Conservation (phyloP, 2,797 vertebrate species). For the Eulemur rubriventer region DNA sequence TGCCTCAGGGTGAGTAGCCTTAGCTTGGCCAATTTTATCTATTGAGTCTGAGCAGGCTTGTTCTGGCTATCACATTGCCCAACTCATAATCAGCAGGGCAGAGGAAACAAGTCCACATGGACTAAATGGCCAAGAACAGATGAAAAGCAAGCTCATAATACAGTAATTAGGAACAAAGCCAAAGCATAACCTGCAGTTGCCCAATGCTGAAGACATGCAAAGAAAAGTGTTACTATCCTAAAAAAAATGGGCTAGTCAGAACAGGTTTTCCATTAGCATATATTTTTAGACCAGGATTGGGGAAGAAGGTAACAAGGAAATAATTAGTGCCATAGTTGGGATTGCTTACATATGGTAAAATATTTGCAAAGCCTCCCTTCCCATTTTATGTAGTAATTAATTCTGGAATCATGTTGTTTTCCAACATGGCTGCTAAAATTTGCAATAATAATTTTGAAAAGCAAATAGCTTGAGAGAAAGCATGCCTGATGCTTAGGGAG, state of each 20-base stretch:
- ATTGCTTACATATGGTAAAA: background rate
- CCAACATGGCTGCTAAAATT: background rate
- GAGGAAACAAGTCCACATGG: conserved; percentile 75
- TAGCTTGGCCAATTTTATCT: background rate
- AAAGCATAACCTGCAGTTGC: conserved; percentile 69
- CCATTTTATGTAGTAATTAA: background rate
- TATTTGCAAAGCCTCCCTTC: background rate
- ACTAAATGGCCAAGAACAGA: conserved; percentile 79
- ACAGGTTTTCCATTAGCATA: background rate
- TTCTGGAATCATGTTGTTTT: background rate
- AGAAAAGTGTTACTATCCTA: background rate
- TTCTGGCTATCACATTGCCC: conserved; percentile 60
- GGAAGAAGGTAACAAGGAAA: background rate
- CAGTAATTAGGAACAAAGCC: conserved; percentile 80
- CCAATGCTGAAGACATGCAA: conserved; percentile 64
- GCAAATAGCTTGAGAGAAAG: background rate
- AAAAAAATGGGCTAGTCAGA: background rate
- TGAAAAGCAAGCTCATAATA: conserved; percentile 82
- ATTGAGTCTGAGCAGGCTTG: conserved; percentile 32
- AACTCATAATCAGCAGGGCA: conserved; percentile 59
- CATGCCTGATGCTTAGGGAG: background rate
- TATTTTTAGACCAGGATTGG: background rate
- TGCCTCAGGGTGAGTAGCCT: background rate
- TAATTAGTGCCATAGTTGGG: background rate
- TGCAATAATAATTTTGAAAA: conserved; percentile 26